Evolutionary conservation across 35 echinoderm and acorn worm species (phyloP).

Genomic region (Lytechinus pictus): DNA sequence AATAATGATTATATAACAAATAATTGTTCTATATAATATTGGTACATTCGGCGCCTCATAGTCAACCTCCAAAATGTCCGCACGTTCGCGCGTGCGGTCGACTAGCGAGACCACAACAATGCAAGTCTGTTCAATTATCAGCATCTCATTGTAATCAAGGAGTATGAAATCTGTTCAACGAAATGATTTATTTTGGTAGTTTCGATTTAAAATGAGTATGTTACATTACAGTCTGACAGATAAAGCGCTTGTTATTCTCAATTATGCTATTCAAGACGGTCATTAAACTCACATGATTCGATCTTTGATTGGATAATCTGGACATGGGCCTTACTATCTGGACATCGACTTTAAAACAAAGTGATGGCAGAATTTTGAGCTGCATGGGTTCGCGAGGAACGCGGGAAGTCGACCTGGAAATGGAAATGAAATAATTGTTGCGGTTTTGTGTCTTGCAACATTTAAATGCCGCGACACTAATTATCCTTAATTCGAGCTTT

Average conservation of each 20-base stretch:
- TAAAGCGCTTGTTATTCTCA: background rate
- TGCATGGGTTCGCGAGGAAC: background rate
- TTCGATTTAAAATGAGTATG: background rate
- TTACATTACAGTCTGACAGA: background rate
- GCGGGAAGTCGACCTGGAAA: slow-evolving; percentile 36
- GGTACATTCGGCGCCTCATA: background rate
- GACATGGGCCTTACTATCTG: background rate
- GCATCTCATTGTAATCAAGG: background rate
- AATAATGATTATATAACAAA: no score
- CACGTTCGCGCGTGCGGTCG: background rate
- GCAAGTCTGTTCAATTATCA: background rate
- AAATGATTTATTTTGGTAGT: background rate
- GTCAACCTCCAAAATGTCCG: no score
- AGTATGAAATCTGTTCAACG: background rate
- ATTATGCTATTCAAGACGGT: background rate
- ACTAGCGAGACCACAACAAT: background rate
- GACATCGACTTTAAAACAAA: background rate
- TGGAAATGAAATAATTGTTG: slow-evolving; percentile 31
- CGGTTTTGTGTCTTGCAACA: background rate
- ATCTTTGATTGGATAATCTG: background rate
- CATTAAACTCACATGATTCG: background rate
- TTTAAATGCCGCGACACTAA: background rate
- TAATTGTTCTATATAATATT: background rate
- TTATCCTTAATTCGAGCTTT: background rate
- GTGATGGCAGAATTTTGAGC: background rate